Base-by-base conservation (phyloP, 23 tunicate species). In the Styela clava region DNA sequence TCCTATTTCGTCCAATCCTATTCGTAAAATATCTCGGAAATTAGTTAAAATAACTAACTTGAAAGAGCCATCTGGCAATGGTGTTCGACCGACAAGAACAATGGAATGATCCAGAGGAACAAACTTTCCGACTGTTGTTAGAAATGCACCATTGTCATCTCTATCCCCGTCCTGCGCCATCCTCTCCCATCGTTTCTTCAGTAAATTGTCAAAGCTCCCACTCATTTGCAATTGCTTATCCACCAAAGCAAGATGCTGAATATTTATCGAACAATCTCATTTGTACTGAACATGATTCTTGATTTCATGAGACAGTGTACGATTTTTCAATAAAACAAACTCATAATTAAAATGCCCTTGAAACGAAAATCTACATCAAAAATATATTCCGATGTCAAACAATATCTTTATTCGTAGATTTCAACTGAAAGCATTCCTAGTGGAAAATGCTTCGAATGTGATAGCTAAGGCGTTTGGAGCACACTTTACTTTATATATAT, bases 61-160 rank as follows among this genome's bases (percentile, higher is more conserved):
- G 71, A 67, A 67, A 18, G 71, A 25, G 16, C 71, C 71, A 24
- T 67, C 71, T 67, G 71, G 71, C 30, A 67, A 29, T 19, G 71
- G 63, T 0, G 65, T 44, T 36, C 37, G 64, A 0, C 81, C 81
- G 32, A 76, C 37, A 22, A 76, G 31, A 44, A 76, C 64, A 35
- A 76, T 76, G 0, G 81, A 52, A 52, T 76, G 64, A 29, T 76
- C 81, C 27, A 21, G 24, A 0, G 64, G 65, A 21, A 76, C 81
- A 0, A 76, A 22, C 24, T 76, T 76, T 52, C 81, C 81, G 16
- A 76, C 81, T 22, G 81, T 76, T 31, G 81, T 76, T 28, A 44
- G 35, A 27, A 44, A 2, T 12, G 27, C 1, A 67, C 31, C 1
- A 67, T 19, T 0, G 0, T 67, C 71, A 27, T 67, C 71, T 67